Percentiles rank a stretch among this genome's conserved stretches.
phyloP scores from a whole-genome alignment of 2,797 vertebrate genomes.

The Masticophis lateralis region DNA sequence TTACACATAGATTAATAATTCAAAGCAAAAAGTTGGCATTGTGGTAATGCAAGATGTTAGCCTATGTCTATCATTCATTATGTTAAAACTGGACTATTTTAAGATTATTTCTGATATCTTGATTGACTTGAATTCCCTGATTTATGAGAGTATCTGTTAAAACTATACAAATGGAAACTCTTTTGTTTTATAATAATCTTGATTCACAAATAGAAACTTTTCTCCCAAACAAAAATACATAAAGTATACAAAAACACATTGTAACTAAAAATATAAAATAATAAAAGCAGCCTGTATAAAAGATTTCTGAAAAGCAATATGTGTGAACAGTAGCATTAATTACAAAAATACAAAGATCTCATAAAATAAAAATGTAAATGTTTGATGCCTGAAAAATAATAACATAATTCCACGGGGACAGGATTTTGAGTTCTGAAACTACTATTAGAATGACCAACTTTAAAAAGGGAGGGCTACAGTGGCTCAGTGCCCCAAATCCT shows the following conservation, averaged over 20 bases:
- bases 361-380: background rate
- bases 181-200: background rate
- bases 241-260: background rate
- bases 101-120: conserved; percentile 8
- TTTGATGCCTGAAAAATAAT: background rate
- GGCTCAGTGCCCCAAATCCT: too few species aligned
- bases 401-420: too few species aligned
- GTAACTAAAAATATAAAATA: background rate
- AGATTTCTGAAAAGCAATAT: background rate
- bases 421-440: too few species aligned
- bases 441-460: too few species aligned
- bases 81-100: background rate
- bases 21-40: background rate
- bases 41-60: background rate
- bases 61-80: background rate
- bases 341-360: background rate
- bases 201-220: background rate
- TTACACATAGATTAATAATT: background rate
- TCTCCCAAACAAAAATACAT: background rate
- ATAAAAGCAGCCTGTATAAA: background rate
- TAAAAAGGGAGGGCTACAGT: too few species aligned
- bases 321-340: background rate
- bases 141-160: background rate
- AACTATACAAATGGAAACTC: background rate
- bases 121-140: background rate